A percentile compares a stretch with the other conserved stretches of the same genome.
Conservation (phyloP, 2,888 invertebrate species). For the Smittia aterrima region DNA sequence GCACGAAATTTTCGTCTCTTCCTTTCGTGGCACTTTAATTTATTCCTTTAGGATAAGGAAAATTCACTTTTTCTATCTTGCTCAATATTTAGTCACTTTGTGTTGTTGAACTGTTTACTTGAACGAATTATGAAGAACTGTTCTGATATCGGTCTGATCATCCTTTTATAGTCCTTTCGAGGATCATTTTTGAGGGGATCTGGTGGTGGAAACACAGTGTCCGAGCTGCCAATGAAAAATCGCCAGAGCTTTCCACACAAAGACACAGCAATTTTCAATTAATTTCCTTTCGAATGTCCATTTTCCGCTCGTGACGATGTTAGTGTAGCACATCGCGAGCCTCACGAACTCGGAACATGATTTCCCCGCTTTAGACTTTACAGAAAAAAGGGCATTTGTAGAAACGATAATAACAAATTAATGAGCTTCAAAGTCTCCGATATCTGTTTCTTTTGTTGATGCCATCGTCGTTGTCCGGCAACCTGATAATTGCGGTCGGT, state of each 20-base stretch:
- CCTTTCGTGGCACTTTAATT: background rate
- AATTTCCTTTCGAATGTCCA: background rate
- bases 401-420: constrained; percentile 38
- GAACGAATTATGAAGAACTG: background rate
- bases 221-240: background rate
- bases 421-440: constrained; percentile 27
- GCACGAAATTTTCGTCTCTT: background rate
- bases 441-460: constrained; percentile 25
- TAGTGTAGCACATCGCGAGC: constrained; percentile 14
- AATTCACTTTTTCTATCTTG: too few species aligned
- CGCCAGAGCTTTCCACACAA: background rate
- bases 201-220: background rate
- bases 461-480: constrained; percentile 28
- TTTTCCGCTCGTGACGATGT: background rate
- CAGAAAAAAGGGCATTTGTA: background rate
- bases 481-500: constrained; percentile 5
- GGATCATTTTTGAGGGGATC: background rate
- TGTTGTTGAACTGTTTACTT: background rate
- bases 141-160: background rate
- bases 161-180: background rate
- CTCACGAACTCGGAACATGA: background rate
- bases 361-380: constrained; percentile 20
- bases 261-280: background rate
- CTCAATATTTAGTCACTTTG: too few species aligned
- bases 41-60: background rate